Conservation (phyloP, 2,113 vertebrate genomes). For the Leucosticte australis region DNA sequence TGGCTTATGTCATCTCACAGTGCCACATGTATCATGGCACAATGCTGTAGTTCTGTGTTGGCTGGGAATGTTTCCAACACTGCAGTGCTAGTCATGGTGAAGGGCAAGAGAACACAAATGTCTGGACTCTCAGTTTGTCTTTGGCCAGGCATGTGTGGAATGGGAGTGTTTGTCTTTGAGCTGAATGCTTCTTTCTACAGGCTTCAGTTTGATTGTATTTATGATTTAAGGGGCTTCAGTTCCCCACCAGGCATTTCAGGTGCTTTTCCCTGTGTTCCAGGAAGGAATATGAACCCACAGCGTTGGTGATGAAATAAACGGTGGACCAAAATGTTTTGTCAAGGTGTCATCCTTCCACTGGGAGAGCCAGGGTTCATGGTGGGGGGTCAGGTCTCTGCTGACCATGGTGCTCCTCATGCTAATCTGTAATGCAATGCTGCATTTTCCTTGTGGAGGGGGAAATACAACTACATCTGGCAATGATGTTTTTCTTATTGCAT, state of each 20-base stretch:
- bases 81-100: not conserved
- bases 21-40: not conserved
- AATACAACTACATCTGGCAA: not conserved
- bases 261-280: not conserved
- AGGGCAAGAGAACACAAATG: not conserved
- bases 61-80: not conserved
- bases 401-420: not conserved
- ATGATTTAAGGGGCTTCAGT: not conserved
- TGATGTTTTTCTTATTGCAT: conserved; percentile 55
- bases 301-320: accelerated
- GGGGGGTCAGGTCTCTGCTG: not conserved
- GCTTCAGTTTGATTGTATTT: not conserved
- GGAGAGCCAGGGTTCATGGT: not conserved
- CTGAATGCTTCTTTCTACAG: not conserved
- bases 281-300: not conserved
- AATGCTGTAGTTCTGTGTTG: accelerated
- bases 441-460: not conserved
- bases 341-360: not conserved
- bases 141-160: not conserved
- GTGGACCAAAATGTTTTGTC: not conserved
- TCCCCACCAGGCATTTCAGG: not conserved
- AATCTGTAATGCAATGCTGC: conserved; percentile 27
- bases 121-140: not conserved
- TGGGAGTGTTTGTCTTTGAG: not conserved
- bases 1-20: not conserved